phyloP scores from a whole-genome alignment of 2,797 vertebrate genomes.

The Pseudochaenichthys georgianus region DNA sequence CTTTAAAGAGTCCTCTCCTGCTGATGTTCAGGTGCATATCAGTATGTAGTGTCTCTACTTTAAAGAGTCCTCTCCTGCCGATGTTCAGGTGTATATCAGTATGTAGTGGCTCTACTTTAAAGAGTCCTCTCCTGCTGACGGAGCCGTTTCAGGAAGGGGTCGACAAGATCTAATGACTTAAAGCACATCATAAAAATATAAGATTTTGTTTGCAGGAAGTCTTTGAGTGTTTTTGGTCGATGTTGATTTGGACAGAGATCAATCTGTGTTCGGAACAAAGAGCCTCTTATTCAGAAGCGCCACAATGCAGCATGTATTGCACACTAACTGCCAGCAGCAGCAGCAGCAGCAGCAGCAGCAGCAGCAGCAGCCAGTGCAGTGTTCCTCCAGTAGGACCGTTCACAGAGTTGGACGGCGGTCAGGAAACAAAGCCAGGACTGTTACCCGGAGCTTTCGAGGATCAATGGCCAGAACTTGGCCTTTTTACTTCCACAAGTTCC shows the following conservation, averaged over 20 bases:
- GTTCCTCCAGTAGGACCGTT: conserved; percentile 33
- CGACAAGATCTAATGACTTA: no score
- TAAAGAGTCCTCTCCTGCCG: no score
- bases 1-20: no score
- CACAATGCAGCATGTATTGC: conserved; percentile 21
- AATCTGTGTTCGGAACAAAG: conserved; percentile 46
- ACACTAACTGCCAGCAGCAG: conserved; percentile 40
- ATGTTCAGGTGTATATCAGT: no score
- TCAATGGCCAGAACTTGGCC: conserved; percentile 58
- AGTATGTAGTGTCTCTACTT: no score
- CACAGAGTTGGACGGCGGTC: conserved; percentile 38
- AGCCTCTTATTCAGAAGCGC: conserved; percentile 33
- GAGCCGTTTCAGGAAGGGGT: no score
- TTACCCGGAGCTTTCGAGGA: conserved; percentile 51
- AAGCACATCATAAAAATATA: no score
- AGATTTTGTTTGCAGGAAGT: not conserved
- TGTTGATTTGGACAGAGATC: conserved; percentile 27
- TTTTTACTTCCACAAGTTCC: conserved; percentile 60
- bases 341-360: conserved; percentile 45
- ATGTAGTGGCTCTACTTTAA: no score
- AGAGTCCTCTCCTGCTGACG: no score
- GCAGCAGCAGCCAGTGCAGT: conserved; percentile 47
- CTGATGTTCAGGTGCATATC: no score
- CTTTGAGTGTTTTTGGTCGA: not conserved
- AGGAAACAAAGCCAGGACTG: conserved; percentile 61